Evolutionary conservation across 2,797 vertebrate species (phyloP), one percentile per base, ranked within the genome.

Genomic region (Periparus ater): DNA sequence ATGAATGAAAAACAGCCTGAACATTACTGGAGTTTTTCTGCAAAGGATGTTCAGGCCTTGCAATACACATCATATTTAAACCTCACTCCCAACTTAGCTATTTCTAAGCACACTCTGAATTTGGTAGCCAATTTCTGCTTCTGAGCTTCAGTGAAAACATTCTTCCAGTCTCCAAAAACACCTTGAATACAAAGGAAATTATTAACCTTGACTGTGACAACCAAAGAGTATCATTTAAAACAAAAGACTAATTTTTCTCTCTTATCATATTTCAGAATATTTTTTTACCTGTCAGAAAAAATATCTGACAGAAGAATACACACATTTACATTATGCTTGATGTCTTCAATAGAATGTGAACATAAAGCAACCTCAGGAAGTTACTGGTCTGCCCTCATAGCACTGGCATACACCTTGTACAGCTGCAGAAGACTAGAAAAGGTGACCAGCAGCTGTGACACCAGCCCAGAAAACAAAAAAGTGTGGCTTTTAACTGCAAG

Each of bases 111-210:
- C 21, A 88, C 84, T 54, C 76, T 87, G 96, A 98, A 98, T 94
- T 97, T 98, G 51, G 96, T 90, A 83, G 98, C 97, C 97, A 98
- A 97, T 97, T 98, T 96, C 80, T 76, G 60, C 73, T 96, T 98
- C 95, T 98, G 98, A 74, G 97, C 95, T 77, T 98, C 96, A 61
- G 63, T 94, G 26, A 98, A 98, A 93, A 98, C 86, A 70, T 91
- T 98, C 92, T 97, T 98, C 98, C 98, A 98, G 86, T 98, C 98
- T 70, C 98, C 98, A 71, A 98, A 96, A 91, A 97, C 96, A 82
- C 98, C 98, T 98, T 68, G 30, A 94, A 96, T 48, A 93, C 17
- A 95, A 65, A 88, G 26, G 30, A 61, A 78, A 92, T 53, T n/a
- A 76, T 47, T 93, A 82, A 4, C 13, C 15, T 71, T 36, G 21